Base-by-base conservation (phyloP, 2,113 vertebrate genomes). In the Meles meles region DNA sequence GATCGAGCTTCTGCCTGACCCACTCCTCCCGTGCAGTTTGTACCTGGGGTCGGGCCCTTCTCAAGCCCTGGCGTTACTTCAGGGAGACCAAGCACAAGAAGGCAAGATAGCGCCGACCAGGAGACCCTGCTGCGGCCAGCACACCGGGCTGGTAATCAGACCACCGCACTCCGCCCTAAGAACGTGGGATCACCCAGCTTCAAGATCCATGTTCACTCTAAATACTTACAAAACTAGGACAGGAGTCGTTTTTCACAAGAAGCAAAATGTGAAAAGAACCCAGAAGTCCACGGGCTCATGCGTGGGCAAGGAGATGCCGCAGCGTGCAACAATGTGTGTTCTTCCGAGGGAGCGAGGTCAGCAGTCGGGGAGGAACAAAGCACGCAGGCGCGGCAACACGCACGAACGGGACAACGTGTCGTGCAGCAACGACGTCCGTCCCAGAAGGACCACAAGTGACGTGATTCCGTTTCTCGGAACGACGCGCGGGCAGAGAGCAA, bases 391-490 rank as follows among this genome's bases (percentile, higher is more conserved):
- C 25, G 29, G 4, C 76, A 34, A 14, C 4, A 23, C 8, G 10
- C 52, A 39, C 23, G 37, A 7, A 31, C 39, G n/a, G 21, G 27
- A 57, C n/a, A 57, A 7, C n/a, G 1, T 0, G 6, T 34, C 1
- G 5, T 29, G 9, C 8, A 12, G n/a, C 18, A 8, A 13, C 27
- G 14, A 20, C 7, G 44, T 4, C 34, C 0, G 7, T 29, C 81
- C 2, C 20, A 1, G 4, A 29, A 31, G 5, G 84, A 8, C 44
- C 42, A 0, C 27, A 14, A 0, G 21, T 10, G 1, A 0, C 13
- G 18, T 2, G 1, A 20, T 0, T 10, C 15, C 7, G 0, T 29
- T 18, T 14, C 1, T 13, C 1, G 0, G 49, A 39, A 49, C 6
- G 17, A 27, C 14, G 10, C 85, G 1, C 7, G 13, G 74, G 67